Percentiles rank a stretch among this genome's conserved stretches.
Conservation (phyloP, 1,140 invertebrate species). For the Camponotus vicinus region DNA sequence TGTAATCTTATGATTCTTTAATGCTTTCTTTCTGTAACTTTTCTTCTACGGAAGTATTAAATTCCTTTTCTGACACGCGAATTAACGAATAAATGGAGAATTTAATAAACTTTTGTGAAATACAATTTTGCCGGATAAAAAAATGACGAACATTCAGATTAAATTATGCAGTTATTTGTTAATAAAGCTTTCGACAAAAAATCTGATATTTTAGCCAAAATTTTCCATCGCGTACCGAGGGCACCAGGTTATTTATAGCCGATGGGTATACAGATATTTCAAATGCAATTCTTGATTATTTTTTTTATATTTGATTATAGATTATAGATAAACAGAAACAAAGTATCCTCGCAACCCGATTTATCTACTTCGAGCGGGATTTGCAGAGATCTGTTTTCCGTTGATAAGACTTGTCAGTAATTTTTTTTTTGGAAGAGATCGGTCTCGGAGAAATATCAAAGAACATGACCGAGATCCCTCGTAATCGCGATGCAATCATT, state of each 20-base stretch:
- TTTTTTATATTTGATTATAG: background rate
- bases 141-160: background rate
- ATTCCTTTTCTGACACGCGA: background rate
- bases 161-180: conserved; percentile 7
- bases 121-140: background rate
- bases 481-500: background rate
- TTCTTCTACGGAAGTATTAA: background rate
- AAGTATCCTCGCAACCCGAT: background rate
- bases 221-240: background rate
- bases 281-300: background rate
- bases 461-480: background rate
- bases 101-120: background rate
- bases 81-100: conserved; percentile 29
- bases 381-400: background rate
- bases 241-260: background rate
- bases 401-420: background rate
- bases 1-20: background rate
- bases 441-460: background rate
- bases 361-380: background rate
- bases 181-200: conserved; percentile 25
- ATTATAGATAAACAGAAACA: background rate
- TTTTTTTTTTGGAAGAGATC: too few species aligned
- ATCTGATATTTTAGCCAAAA: background rate
- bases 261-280: background rate
- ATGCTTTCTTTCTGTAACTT: background rate